Conservation (phyloP, 2,113 vertebrate species). For the Hippocampus mohnikei region DNA sequence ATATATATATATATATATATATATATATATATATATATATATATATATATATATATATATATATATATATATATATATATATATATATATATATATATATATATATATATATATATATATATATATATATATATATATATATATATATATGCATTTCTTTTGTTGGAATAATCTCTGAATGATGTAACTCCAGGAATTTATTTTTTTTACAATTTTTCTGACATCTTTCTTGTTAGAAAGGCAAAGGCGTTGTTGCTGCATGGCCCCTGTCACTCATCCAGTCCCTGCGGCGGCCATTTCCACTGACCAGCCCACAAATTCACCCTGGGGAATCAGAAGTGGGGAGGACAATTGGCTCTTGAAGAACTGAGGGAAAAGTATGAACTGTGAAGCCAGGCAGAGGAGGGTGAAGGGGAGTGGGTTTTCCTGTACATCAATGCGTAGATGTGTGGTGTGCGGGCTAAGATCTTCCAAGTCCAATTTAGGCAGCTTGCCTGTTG, state of each 20-base stretch:
- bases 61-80: no score
- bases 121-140: no score
- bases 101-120: no score
- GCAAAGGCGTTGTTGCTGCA: background rate
- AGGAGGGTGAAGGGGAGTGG: conserved; percentile 1
- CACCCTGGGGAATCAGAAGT: conserved; percentile 49
- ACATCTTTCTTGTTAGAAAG: background rate
- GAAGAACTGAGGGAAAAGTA: conserved; percentile 42
- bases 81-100: no score
- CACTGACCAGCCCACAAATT: conserved; percentile 24
- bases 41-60: no score
- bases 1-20: no score
- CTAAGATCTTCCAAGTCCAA: conserved; percentile 66
- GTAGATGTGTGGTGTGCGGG: conserved; percentile 20
- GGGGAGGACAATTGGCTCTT: conserved; percentile 52
- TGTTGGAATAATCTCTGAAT: no score
- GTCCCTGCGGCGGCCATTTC: conserved; percentile 52
- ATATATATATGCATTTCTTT: no score
- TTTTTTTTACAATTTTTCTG: background rate
- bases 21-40: no score
- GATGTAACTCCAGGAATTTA: no score
- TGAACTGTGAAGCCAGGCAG: conserved; percentile 27
- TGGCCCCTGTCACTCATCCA: conserved; percentile 19
- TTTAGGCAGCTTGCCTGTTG: conserved; percentile 69
- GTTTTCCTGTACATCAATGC: conserved; percentile 22